phyloP scores from a whole-genome alignment of 2,113 vertebrate genomes.

The Phalacrocorax pelagicus region DNA sequence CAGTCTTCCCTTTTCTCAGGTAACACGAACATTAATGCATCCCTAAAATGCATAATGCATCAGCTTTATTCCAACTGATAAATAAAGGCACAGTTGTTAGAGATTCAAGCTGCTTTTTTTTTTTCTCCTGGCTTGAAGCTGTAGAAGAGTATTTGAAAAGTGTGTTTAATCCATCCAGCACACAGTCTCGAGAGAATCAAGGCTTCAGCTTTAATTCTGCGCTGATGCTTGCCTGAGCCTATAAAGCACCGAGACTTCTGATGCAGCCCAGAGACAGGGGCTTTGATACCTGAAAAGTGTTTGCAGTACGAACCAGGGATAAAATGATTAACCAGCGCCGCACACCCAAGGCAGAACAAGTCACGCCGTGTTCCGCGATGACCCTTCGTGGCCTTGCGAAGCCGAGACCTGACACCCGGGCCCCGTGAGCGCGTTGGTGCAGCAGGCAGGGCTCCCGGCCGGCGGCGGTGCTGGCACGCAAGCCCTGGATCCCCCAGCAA shows the following conservation, averaged over 20 bases:
- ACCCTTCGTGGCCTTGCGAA: rapidly evolving
- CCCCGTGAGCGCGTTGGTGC: rapidly evolving
- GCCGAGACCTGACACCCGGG: rapidly evolving
- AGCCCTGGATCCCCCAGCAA: neutral
- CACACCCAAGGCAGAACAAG: neutral
- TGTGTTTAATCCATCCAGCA: neutral
- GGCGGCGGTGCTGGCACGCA: rapidly evolving
- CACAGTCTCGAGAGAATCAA: neutral
- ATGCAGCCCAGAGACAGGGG: neutral
- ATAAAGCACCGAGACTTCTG: neutral
- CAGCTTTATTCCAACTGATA: neutral
- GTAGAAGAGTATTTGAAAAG: neutral
- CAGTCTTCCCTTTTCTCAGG: neutral
- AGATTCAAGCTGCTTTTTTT: neutral
- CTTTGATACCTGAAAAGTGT: rapidly evolving
- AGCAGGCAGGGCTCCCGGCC: neutral
- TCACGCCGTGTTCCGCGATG: rapidly evolving
- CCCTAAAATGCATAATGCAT: neutral
- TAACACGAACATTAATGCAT: rapidly evolving
- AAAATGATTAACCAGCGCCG: rapidly evolving
- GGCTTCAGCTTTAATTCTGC: neutral
- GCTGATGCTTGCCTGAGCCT: neutral
- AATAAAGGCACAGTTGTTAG: neutral
- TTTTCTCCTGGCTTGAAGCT: neutral
- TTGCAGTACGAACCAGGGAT: rapidly evolving